Evolutionary conservation across 2,113 vertebrate species (phyloP), one percentile per base, ranked within the genome.

Genomic region (Chaetops frenatus): DNA sequence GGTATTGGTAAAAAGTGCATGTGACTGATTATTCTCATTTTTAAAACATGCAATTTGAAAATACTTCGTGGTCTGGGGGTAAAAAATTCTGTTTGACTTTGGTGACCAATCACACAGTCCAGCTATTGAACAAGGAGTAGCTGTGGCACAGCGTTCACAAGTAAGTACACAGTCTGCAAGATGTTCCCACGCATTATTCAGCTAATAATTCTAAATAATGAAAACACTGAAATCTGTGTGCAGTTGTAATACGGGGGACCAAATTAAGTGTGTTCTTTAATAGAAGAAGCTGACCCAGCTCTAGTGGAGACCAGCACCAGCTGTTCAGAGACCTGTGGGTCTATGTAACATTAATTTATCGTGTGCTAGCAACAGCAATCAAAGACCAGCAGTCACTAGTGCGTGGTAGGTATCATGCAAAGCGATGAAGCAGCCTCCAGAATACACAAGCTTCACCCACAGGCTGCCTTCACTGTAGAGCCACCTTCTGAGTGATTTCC

Each of bases 171-270:
- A 78, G 47, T 47, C 82, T 84, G 67, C 80, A 94, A 86, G 77
- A 70, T 92, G 69, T 90, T 93, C 16, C 67, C 15, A 73, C 88
- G 67, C 51, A 94, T 95, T 94, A 94, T 94, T 93, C 80, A 92
- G 60, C 84, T 64, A 93, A 80, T 90, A 95, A 94, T 81, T 88
- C 80, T 88, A 77, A 92, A 81, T 81, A 96, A 93, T 95, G 64
- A 86, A 94, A 94, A 80, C 86, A 53, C 23, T 77, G 50, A 80
- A 93, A 61, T 88, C 76, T 74, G 21, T 58, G 51, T 58, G 33
- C 54, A 12, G 38, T 78, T 81, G 20, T 90, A 77, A 73, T 86
- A 54, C 1, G 1, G 54, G 22, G 15, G 27, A 72, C 29, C 3
- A 90, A 90, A 90, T 78, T 51, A 84, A 83, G 81, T 36, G 17